These are phyloP conservation scores for Aplysia californica DNA, from an alignment of 1,140 invertebrate genomes.

Conservation along the genomic window DNA sequence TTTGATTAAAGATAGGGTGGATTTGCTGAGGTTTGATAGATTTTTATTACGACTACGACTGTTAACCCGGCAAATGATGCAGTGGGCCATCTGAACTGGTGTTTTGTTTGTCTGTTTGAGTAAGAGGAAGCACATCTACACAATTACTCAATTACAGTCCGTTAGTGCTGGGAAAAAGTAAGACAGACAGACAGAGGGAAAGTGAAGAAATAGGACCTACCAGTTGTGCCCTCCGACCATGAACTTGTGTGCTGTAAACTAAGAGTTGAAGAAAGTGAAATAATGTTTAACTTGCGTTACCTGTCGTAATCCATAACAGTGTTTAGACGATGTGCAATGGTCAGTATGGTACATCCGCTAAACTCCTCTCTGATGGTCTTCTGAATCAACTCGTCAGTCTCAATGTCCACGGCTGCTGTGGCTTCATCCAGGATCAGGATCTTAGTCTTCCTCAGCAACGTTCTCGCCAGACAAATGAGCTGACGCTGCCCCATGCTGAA, in stretches of 20 bases:
- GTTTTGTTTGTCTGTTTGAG: no score
- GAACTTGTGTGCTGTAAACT: no score
- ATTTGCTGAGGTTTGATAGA: background rate
- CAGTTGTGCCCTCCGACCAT: background rate
- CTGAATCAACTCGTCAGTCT: no score
- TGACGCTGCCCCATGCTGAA: constrained; percentile 72
- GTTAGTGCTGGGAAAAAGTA: no score
- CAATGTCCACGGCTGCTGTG: no score
- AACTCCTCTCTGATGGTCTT: constrained; percentile 62
- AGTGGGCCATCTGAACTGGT: no score
- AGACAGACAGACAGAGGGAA: no score
- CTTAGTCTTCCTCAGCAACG: constrained; percentile 69
- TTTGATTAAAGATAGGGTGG: no score
- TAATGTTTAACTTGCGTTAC: constrained; percentile 8
- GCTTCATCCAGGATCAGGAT: no score
- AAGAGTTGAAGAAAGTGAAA: background rate
- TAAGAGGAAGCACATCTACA: no score
- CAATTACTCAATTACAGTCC: no score
- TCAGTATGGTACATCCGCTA: constrained; percentile 53
- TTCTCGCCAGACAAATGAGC: constrained; percentile 70
- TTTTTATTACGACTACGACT: background rate
- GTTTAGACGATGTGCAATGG: constrained; percentile 68
- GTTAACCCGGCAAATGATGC: background rate
- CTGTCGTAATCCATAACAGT: constrained; percentile 65
- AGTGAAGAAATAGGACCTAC: no score